Evolutionary conservation across 2,888 invertebrate genomes (phyloP).

Genomic region (Pherbina coryleti): DNA sequence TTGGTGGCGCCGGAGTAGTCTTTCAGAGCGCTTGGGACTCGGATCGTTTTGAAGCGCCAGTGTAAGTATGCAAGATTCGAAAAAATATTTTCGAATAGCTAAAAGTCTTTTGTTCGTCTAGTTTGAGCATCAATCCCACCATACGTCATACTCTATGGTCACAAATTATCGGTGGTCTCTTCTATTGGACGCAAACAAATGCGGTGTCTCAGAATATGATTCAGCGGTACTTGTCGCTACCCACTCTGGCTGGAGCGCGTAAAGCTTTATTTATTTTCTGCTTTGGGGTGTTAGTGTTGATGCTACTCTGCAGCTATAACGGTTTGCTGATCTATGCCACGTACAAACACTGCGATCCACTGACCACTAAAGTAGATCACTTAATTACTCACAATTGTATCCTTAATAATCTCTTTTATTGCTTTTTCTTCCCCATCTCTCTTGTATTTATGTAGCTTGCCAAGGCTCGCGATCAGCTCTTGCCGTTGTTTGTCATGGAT

Average conservation of each 20-base stretch:
- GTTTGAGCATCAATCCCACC: constrained; percentile 83
- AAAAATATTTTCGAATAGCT: background rate
- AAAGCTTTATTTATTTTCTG: constrained; percentile 74
- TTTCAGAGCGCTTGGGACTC: constrained; percentile 78
- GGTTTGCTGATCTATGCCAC: constrained; percentile 77
- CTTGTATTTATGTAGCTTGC: constrained; percentile 71
- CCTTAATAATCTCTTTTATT: too few relatives aligned
- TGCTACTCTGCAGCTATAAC: constrained; percentile 73
- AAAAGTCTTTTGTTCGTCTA: constrained; percentile 65
- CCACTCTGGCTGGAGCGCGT: constrained; percentile 75
- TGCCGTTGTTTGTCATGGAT: constrained; percentile 90
- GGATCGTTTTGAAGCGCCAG: constrained; percentile 78
- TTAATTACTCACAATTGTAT: too few relatives aligned
- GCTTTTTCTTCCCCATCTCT: background rate
- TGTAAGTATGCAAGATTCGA: constrained; percentile 72
- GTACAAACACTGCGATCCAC: constrained; percentile 76
- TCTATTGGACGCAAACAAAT: constrained; percentile 85
- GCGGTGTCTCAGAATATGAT: constrained; percentile 90
- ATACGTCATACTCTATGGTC: constrained; percentile 88
- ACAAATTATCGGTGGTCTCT: constrained; percentile 80
- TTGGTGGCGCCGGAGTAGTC: constrained; percentile 78
- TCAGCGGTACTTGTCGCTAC: constrained; percentile 84
- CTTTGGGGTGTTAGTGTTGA: constrained; percentile 71
- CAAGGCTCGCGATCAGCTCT: constrained; percentile 80
- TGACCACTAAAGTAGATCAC: constrained; percentile 72